phyloP scores from a whole-genome alignment of 2,888 invertebrate species.

The Agrotis clavis region DNA sequence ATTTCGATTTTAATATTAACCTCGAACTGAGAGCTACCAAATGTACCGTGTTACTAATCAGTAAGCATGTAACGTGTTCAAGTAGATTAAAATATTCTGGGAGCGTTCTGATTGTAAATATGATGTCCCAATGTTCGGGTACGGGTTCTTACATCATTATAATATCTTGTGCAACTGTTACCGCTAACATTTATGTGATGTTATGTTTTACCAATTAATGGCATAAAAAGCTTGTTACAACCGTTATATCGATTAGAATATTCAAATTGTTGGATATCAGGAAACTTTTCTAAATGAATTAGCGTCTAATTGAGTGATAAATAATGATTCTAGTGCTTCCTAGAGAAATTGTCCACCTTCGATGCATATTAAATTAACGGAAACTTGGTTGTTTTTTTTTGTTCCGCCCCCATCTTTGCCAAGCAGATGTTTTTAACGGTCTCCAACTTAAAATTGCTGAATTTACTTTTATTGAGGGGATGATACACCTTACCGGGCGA shows the following conservation, averaged over 20 bases:
- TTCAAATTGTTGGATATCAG: constrained; percentile 39
- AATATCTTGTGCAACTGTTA: constrained; percentile 34
- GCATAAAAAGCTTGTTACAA: constrained; percentile 36
- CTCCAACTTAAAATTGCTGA: constrained; percentile 42
- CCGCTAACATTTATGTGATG: constrained; percentile 8
- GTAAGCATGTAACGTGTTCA: constrained; percentile 45
- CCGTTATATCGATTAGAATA: constrained; percentile 34
- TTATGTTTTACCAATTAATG: constrained; percentile 28
- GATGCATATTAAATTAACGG: constrained; percentile 1
- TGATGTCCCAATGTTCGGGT: constrained; percentile 36
- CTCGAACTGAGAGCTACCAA: neutral
- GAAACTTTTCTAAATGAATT: constrained; percentile 32
- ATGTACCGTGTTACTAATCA: constrained; percentile 32
- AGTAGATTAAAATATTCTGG: constrained; percentile 58
- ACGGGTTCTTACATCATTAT: constrained; percentile 40
- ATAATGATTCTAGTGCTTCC: constrained; percentile 31
- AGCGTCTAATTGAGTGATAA: constrained; percentile 7
- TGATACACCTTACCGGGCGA: constrained; percentile 47
- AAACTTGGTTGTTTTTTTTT: constrained; percentile 16
- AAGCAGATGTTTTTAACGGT: constrained; percentile 68
- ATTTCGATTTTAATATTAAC: constrained; percentile 36
- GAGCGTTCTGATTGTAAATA: constrained; percentile 46
- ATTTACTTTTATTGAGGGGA: constrained; percentile 53
- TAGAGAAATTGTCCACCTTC: constrained; percentile 18
- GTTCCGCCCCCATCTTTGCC: constrained; percentile 36